Conservation (phyloP, 2,797 vertebrate genomes). For the Rhinogobio ventralis region DNA sequence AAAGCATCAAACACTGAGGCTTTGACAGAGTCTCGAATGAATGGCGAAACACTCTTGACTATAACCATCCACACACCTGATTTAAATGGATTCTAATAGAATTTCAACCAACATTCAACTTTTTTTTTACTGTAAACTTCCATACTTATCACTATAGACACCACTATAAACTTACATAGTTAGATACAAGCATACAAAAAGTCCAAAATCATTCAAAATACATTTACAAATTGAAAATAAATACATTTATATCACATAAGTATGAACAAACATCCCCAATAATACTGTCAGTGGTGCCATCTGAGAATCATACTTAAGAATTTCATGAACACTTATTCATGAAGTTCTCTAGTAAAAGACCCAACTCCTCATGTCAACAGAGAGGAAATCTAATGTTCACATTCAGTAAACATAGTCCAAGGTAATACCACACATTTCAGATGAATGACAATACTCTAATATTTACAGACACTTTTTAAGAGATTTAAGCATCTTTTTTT, state of each 20-base stretch:
- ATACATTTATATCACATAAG: slow-evolving; percentile 57
- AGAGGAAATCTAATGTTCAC: slow-evolving; percentile 21
- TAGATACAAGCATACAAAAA: slow-evolving; percentile 59
- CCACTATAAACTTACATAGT: slow-evolving; percentile 55
- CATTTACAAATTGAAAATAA: slow-evolving; percentile 63
- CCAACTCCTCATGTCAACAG: slow-evolving; percentile 1
- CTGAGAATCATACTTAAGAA: slow-evolving; percentile 3
- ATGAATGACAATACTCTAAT: slow-evolving; percentile 57
- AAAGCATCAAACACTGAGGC: slow-evolving; percentile 59
- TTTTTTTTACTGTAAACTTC: slow-evolving; percentile 50
- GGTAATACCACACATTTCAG: slow-evolving; percentile 52
- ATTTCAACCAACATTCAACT: slow-evolving; percentile 51
- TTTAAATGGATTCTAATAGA: slow-evolving; percentile 50
- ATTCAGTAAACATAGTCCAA: slow-evolving; percentile 34
- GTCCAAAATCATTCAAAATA: slow-evolving; percentile 53
- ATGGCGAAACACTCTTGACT: slow-evolving; percentile 46
- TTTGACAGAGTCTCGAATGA: slow-evolving; percentile 48
- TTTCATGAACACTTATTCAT: slow-evolving; percentile 26
- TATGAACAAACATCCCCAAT: slow-evolving; percentile 44
- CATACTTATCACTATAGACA: slow-evolving; percentile 51
- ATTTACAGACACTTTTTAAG: slow-evolving; percentile 53
- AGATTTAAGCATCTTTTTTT: slow-evolving; percentile 38
- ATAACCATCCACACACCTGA: slow-evolving; percentile 43
- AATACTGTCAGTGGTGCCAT: slow-evolving; percentile 49
- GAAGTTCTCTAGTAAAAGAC: background rate